Evolutionary conservation across 2,113 vertebrate genomes (phyloP).

Genomic region (Ptilonorhynchus violaceus): DNA sequence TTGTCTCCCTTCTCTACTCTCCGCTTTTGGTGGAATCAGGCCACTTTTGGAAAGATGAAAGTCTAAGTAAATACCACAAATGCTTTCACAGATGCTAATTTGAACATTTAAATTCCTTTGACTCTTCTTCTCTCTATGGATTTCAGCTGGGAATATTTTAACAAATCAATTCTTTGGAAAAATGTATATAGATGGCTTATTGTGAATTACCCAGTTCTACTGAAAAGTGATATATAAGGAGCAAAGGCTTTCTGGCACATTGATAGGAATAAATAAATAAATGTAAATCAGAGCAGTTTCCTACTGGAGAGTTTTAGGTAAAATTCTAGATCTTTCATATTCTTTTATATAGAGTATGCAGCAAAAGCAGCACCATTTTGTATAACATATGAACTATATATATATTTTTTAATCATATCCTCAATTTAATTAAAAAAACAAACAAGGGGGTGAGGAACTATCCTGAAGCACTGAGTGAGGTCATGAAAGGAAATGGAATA

Average conservation of each 20-base stretch:
- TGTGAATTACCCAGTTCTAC: background rate
- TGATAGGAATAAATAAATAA: background rate
- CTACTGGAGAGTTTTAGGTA: conserved; percentile 51
- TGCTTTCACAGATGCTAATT: background rate
- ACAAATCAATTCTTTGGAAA: background rate
- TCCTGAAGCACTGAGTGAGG: background rate
- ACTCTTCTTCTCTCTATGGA: background rate
- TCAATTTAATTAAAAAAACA: background rate
- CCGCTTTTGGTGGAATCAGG: background rate
- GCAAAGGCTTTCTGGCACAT: background rate
- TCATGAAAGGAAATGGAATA: background rate
- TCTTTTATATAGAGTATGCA: background rate
- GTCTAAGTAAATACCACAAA: background rate
- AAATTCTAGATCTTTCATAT: background rate
- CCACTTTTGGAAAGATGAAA: background rate
- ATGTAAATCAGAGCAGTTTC: conserved; percentile 1
- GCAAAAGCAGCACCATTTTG: background rate
- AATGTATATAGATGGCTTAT: background rate
- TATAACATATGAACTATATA: background rate
- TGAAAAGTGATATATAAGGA: background rate
- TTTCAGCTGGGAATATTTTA: background rate
- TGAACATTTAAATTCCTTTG: background rate
- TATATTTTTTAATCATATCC: background rate
- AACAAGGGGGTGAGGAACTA: rapidly evolving
- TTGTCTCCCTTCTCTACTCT: background rate